These are phyloP conservation scores for Sialis fuliginosa DNA, from an alignment of 2,888 invertebrate genomes.

Conservation along the genomic window DNA sequence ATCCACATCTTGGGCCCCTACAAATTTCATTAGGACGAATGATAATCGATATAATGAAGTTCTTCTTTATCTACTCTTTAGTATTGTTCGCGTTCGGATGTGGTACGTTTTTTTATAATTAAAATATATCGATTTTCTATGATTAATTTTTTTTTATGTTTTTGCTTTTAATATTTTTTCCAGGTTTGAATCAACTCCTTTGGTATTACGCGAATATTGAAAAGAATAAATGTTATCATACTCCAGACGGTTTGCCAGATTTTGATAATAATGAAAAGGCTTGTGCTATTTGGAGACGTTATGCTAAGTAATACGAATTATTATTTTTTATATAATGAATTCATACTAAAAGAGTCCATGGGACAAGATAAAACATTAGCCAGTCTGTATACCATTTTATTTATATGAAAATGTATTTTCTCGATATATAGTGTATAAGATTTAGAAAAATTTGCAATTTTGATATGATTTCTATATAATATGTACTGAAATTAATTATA, in stretches of 20 bases:
- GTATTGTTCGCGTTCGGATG: slow-evolving; percentile 93
- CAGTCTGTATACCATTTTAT: no score
- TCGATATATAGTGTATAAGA: no score
- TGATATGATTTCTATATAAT: no score
- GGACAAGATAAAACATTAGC: no score
- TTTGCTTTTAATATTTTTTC: slow-evolving; percentile 6
- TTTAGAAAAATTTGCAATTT: no score
- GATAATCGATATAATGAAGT: slow-evolving; percentile 90
- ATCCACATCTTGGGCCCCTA: slow-evolving; percentile 83
- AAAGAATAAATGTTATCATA: slow-evolving; percentile 68
- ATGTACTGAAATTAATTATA: no score
- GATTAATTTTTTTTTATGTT: neutral
- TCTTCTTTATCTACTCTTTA: slow-evolving; percentile 85
- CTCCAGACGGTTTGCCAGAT: slow-evolving; percentile 55
- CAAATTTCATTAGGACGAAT: slow-evolving; percentile 89
- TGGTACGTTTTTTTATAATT: slow-evolving; percentile 36
- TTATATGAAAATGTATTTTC: no score
- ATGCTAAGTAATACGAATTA: slow-evolving; percentile 51
- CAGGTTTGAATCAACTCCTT: slow-evolving; percentile 72
- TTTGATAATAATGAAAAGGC: slow-evolving; percentile 72
- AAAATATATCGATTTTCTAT: neutral
- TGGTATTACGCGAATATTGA: slow-evolving; percentile 89
- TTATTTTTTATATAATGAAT: neutral
- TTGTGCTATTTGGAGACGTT: slow-evolving; percentile 73
- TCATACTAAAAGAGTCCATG: neutral